Evolutionary conservation across 2,113 vertebrate species (phyloP).

Genomic region (Camelus dromedarius): DNA sequence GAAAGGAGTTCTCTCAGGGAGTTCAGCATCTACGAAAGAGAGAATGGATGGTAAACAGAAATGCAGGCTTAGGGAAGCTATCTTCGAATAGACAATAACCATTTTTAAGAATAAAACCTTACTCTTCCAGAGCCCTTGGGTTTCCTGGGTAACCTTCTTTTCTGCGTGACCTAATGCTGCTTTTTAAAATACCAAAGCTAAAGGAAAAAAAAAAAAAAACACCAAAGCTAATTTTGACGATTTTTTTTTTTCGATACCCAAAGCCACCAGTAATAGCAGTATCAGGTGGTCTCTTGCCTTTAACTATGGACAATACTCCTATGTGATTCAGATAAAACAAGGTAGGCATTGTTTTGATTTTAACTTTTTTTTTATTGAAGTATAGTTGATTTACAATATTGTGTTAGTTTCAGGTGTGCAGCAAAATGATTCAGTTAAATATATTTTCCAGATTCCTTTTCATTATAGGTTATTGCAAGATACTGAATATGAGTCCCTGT

Average conservation of each 20-base stretch:
- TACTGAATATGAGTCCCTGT: neutral
- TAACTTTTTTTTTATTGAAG: neutral
- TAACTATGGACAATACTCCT: neutral
- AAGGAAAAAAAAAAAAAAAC: neutral
- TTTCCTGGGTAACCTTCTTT: conserved; percentile 32
- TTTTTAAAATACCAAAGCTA: conserved; percentile 51
- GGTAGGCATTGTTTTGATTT: neutral
- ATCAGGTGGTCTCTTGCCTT: neutral
- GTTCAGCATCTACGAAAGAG: conserved; percentile 10
- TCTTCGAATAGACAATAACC: neutral
- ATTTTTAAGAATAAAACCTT: conserved; percentile 41
- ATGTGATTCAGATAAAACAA: neutral
- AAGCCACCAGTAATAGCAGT: neutral
- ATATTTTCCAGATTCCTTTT: neutral
- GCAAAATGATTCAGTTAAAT: neutral
- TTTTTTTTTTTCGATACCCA: neutral
- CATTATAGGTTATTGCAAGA: neutral
- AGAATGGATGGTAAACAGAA: neutral
- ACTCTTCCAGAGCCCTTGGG: neutral
- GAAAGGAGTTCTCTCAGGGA: neutral
- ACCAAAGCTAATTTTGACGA: conserved; percentile 26
- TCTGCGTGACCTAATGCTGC: conserved; percentile 31
- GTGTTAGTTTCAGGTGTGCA: neutral
- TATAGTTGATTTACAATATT: neutral
- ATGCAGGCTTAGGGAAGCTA: neutral